Conservation (phyloP, 1,140 invertebrate genomes). For the Drosophila kohkoa region DNA sequence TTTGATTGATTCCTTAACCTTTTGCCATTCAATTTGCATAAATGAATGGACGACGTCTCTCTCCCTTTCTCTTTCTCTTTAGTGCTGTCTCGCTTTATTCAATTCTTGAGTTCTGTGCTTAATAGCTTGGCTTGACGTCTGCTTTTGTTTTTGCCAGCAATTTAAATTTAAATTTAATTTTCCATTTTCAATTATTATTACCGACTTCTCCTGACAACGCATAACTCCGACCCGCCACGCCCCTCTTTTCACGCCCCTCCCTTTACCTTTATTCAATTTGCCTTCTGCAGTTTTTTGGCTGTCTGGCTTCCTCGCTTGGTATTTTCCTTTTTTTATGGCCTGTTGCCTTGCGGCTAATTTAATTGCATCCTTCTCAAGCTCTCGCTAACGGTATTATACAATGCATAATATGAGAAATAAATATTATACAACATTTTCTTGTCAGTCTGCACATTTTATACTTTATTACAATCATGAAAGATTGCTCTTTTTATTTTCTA, state of each 20-base stretch:
- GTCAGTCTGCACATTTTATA: no score
- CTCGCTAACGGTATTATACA: not conserved
- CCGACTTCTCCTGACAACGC: slow-evolving; percentile 44
- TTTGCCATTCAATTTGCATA: slow-evolving; percentile 73
- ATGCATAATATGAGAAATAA: not conserved
- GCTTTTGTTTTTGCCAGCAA: slow-evolving; percentile 36
- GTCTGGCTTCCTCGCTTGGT: not conserved
- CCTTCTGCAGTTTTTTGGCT: slow-evolving; percentile 7
- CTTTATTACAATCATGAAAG: no score
- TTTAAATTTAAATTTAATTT: slow-evolving; percentile 76
- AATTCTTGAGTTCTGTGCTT: not conserved
- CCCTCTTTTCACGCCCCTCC: not conserved
- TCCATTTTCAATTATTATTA: slow-evolving; percentile 73
- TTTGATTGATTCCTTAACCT: slow-evolving; percentile 69
- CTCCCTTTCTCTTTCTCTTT: not conserved
- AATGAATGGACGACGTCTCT: slow-evolving; percentile 29
- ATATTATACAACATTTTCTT: no score
- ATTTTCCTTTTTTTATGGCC: slow-evolving; percentile 53
- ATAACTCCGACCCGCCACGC: no score
- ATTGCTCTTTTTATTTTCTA: no score
- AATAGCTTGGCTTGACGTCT: slow-evolving; percentile 19
- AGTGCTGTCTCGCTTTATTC: not conserved
- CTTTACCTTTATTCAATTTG: slow-evolving; percentile 69
- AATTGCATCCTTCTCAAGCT: slow-evolving; percentile 55
- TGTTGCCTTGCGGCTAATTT: slow-evolving; percentile 74